Percentiles rank a stretch among this genome's conserved stretches.
phyloP scores from a whole-genome alignment of 2,113 vertebrate genomes.

The Cyanoliseus patagonus region DNA sequence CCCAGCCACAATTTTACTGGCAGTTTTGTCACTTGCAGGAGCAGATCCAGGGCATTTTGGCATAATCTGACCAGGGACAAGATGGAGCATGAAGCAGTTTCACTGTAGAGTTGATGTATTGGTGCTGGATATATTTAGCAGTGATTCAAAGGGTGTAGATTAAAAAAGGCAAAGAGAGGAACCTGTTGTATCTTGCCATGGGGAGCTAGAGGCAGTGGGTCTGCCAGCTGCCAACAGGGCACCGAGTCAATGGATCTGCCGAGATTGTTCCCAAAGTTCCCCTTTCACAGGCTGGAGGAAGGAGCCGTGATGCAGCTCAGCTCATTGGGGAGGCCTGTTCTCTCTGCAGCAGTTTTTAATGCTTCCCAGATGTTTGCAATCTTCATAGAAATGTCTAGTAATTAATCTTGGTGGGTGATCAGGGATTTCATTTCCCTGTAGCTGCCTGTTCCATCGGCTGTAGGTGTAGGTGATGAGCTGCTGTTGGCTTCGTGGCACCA shows the following conservation, averaged over 20 bases:
- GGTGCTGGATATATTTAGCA: not conserved
- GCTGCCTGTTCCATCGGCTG: not conserved
- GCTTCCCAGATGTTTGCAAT: not conserved
- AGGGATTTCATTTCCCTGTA: not conserved
- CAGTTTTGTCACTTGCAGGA: not conserved
- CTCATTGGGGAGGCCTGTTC: not conserved
- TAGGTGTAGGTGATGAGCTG: not conserved
- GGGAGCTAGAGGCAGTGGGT: not conserved
- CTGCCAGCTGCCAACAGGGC: not conserved
- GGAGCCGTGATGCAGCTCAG: not conserved
- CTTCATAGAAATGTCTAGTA: not conserved
- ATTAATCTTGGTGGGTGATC: not conserved
- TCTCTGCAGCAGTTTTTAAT: not conserved
- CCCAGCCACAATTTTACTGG: not conserved
- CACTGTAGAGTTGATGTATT: not conserved
- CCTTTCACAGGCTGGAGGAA: not conserved
- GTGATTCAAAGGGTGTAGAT: not conserved
- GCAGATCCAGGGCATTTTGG: not conserved
- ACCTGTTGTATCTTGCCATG: not conserved
- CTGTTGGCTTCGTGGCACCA: fast-evolving
- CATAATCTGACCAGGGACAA: not conserved
- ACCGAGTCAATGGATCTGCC: not conserved
- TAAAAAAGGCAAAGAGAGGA: not conserved
- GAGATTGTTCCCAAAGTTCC: not conserved
- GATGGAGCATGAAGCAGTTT: not conserved